These are phyloP conservation scores for Amphipyra berbera DNA, from an alignment of 2,888 invertebrate species.

Conservation along the genomic window DNA sequence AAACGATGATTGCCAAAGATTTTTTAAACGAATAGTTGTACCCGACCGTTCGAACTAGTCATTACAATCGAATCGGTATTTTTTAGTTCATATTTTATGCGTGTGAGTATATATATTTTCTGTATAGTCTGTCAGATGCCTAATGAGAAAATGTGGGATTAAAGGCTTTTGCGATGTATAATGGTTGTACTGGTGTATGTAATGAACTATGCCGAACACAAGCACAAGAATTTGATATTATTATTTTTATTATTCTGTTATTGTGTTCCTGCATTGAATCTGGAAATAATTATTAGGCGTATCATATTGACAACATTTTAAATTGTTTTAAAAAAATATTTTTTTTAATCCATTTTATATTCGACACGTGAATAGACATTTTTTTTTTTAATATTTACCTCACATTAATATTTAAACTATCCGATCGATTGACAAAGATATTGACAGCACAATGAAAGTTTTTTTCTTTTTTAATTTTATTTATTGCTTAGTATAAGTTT, in stretches of 20 bases:
- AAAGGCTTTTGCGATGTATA: slow-evolving; percentile 26
- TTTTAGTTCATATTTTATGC: slow-evolving; percentile 20
- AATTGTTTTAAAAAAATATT: too few species aligned
- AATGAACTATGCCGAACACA: slow-evolving; percentile 9
- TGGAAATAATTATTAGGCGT: not conserved
- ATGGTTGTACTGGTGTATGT: slow-evolving; percentile 32
- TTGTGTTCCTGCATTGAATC: not conserved
- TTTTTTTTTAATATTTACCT: not conserved
- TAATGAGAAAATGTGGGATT: slow-evolving; percentile 4
- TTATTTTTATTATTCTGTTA: not conserved
- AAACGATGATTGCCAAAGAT: slow-evolving; percentile 74
- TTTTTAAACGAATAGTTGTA: slow-evolving; percentile 52
- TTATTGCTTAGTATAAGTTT: slow-evolving; percentile 67
- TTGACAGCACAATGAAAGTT: slow-evolving; percentile 74
- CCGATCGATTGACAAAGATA: slow-evolving; percentile 51
- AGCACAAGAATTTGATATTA: not conserved
- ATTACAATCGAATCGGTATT: slow-evolving; percentile 61
- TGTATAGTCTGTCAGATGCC: slow-evolving; percentile 1
- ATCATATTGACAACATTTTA: too few species aligned
- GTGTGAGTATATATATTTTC: slow-evolving; percentile 26
- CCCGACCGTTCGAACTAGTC: slow-evolving; percentile 83
- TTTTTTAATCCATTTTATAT: not conserved
- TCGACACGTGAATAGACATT: not conserved
- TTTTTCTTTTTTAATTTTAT: slow-evolving; percentile 68
- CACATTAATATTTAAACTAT: slow-evolving; percentile 7